phyloP scores from a whole-genome alignment of 2,113 vertebrate genomes.

The Callospermophilus lateralis region DNA sequence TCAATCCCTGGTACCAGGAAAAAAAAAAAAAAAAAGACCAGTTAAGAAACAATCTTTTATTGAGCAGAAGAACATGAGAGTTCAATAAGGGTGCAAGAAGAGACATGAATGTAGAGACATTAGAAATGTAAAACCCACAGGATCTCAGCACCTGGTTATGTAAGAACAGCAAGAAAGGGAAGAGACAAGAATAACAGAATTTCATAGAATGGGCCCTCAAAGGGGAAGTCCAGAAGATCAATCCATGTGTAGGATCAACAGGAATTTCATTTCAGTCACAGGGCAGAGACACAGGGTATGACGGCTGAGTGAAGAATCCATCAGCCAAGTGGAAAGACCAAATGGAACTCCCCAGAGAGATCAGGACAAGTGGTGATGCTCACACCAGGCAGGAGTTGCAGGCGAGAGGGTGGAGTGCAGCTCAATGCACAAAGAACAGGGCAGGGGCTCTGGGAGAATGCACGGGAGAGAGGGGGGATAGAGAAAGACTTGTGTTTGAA shows the following conservation, averaged over 20 bases:
- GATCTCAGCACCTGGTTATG: background rate
- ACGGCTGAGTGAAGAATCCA: background rate
- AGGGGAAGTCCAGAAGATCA: background rate
- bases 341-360: background rate
- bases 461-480: background rate
- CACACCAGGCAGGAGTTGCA: background rate
- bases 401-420: background rate
- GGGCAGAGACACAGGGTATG: background rate
- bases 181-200: background rate
- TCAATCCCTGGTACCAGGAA: no score
- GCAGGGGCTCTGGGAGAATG: no score
- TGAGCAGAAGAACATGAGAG: background rate
- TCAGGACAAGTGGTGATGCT: background rate
- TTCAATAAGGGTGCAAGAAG: background rate
- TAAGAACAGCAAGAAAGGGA: background rate
- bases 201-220: constrained; percentile 1
- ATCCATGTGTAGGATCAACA: background rate
- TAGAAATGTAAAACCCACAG: background rate
- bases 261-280: background rate
- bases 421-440: background rate
- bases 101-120: background rate
- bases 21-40: no score
- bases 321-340: background rate
- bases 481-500: background rate
- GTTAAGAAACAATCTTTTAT: background rate